Conservation (phyloP, 2,113 vertebrate genomes). For the Nibea albiflora region DNA sequence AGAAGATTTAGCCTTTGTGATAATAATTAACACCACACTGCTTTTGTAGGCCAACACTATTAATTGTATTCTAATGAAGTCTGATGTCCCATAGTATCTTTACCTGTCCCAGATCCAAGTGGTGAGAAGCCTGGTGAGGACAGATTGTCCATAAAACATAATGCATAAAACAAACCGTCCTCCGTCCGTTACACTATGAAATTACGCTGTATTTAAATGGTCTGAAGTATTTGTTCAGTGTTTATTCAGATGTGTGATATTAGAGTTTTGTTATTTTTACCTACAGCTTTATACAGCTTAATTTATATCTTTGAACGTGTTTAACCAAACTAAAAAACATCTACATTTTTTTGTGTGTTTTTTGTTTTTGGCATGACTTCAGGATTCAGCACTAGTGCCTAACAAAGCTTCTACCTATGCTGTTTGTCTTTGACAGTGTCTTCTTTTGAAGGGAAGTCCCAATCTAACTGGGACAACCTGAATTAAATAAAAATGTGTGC, state of each 20-base stretch:
- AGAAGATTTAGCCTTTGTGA: not conserved
- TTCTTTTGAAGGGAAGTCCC: not conserved
- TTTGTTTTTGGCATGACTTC: not conserved
- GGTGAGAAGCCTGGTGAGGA: not conserved
- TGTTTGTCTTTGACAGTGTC: slow-evolving; percentile 5
- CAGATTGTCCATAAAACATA: not conserved
- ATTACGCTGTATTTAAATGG: slow-evolving; percentile 1
- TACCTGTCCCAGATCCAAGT: not conserved
- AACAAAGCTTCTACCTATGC: not conserved
- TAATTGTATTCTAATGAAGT: not conserved
- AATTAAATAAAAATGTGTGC: slow-evolving; percentile 44
- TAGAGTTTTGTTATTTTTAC: slow-evolving; percentile 11
- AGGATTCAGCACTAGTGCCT: slow-evolving; percentile 23
- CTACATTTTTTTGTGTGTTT: not conserved
- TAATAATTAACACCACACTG: not conserved
- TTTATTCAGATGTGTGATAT: slow-evolving; percentile 6
- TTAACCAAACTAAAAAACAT: not conserved
- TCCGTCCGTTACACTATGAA: not conserved
- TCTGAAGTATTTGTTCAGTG: not conserved
- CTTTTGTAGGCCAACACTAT: not conserved
- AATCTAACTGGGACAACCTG: not conserved
- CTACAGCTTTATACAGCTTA: not conserved
- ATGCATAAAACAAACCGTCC: not conserved
- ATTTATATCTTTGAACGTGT: slow-evolving; percentile 3
- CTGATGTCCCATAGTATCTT: not conserved